These are phyloP conservation scores for Dynastes maya DNA, from an alignment of 2,888 invertebrate species.

Conservation along the genomic window DNA sequence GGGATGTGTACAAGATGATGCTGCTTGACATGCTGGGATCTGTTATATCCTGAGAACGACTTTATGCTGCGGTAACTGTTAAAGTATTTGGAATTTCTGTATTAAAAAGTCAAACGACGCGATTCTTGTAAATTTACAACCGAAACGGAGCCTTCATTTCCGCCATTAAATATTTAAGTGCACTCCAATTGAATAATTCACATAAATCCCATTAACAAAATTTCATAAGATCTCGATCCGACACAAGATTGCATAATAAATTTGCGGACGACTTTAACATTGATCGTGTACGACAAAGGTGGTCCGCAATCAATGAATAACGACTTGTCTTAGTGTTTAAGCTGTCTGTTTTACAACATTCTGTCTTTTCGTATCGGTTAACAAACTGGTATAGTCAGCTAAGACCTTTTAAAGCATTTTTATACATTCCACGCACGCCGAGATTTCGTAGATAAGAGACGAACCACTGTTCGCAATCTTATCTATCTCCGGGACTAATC, in stretches of 20 bases:
- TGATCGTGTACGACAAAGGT: slow-evolving; percentile 52
- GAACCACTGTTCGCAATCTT: slow-evolving; percentile 47
- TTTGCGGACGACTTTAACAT: slow-evolving; percentile 34
- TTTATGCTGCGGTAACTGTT: not conserved
- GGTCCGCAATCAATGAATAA: slow-evolving; percentile 52
- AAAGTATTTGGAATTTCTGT: not conserved
- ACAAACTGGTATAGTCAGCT: slow-evolving; percentile 49
- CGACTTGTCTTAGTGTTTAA: slow-evolving; percentile 54
- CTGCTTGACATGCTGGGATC: no score
- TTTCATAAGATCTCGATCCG: slow-evolving; percentile 28
- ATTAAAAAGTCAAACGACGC: slow-evolving; percentile 2
- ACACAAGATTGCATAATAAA: slow-evolving; percentile 30
- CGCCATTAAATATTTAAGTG: slow-evolving; percentile 19
- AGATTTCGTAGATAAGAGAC: slow-evolving; percentile 49
- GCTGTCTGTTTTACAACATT: slow-evolving; percentile 55
- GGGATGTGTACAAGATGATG: no score
- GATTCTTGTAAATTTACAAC: slow-evolving; percentile 15
- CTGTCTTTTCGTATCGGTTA: slow-evolving; percentile 52
- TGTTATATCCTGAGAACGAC: no score
- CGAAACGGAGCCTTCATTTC: slow-evolving; percentile 26
- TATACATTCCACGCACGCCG: slow-evolving; percentile 49
- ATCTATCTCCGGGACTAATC: slow-evolving; percentile 41
- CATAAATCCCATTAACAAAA: slow-evolving; percentile 42
- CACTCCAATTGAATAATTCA: slow-evolving; percentile 26
- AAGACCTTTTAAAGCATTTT: slow-evolving; percentile 49